Evolutionary conservation across 2,888 invertebrate genomes (phyloP).

Genomic region (Escarpia spicata): DNA sequence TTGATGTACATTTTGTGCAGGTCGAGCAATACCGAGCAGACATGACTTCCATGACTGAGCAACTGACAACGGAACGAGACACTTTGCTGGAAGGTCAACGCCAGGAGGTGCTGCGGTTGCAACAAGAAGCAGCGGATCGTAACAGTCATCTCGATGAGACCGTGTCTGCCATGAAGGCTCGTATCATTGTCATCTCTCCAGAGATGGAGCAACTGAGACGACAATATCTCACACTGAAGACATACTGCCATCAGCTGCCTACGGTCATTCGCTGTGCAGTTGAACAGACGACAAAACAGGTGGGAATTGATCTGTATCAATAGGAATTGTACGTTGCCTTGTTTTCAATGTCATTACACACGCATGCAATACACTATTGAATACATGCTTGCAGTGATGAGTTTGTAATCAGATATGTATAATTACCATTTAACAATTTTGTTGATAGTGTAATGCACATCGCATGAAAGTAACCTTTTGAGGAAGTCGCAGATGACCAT

Average conservation of each 20-base stretch:
- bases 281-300: constrained; percentile 47
- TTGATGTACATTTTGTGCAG: background rate
- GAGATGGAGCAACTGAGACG: constrained; percentile 46
- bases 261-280: constrained; percentile 45
- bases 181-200: constrained; percentile 40
- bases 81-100: background rate
- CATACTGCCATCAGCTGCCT: constrained; percentile 49
- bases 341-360: no score
- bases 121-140: background rate
- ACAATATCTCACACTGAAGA: constrained; percentile 46
- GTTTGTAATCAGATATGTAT: no score
- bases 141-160: background rate
- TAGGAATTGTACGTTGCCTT: background rate
- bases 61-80: background rate
- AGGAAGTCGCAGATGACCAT: no score
- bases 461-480: no score
- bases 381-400: no score
- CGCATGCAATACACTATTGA: no score
- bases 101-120: constrained; percentile 12
- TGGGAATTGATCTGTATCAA: constrained; percentile 26
- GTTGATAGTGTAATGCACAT: no score
- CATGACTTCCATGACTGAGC: background rate
- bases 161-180: constrained; percentile 27
- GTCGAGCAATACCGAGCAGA: background rate
- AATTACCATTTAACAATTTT: no score